These are phyloP conservation scores for Ecdyonurus torrentis DNA, from an alignment of 2,888 invertebrate genomes.

Conservation along the genomic window DNA sequence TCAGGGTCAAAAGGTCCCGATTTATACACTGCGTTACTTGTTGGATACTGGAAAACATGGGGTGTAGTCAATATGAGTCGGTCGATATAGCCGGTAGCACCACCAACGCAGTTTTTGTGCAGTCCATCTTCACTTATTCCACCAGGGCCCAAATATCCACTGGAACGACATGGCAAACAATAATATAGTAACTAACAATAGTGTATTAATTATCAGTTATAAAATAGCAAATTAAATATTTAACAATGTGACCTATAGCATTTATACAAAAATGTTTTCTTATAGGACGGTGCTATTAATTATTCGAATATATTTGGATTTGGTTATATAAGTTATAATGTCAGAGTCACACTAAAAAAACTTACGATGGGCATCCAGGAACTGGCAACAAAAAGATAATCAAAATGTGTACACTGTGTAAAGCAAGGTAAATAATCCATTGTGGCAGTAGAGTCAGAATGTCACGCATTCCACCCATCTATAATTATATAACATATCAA, in stretches of 20 bases:
- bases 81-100: conserved; percentile 77
- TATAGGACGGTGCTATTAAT: neutral
- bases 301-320: neutral
- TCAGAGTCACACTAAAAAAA: too few species aligned
- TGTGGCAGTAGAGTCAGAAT: too few species aligned
- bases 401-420: conserved; percentile 46
- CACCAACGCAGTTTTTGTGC: conserved; percentile 63
- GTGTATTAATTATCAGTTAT: too few species aligned
- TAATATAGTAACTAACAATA: too few species aligned
- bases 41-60: conserved; percentile 61
- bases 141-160: conserved; percentile 86
- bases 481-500: conserved; percentile 12
- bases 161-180: conserved; percentile 22
- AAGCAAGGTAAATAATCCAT: conserved; percentile 46
- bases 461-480: too few species aligned
- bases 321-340: too few species aligned
- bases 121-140: conserved; percentile 58
- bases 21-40: conserved; percentile 35
- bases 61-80: conserved; percentile 47
- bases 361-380: conserved; percentile 68
- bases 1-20: conserved; percentile 74
- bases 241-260: too few species aligned
- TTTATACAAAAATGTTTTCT: conserved; percentile 3
- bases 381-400: conserved; percentile 56
- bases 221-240: too few species aligned